Evolutionary conservation across 2,113 vertebrate genomes (phyloP), one percentile per base, ranked within the genome.

Genomic region (Erinaceus europaeus): DNA sequence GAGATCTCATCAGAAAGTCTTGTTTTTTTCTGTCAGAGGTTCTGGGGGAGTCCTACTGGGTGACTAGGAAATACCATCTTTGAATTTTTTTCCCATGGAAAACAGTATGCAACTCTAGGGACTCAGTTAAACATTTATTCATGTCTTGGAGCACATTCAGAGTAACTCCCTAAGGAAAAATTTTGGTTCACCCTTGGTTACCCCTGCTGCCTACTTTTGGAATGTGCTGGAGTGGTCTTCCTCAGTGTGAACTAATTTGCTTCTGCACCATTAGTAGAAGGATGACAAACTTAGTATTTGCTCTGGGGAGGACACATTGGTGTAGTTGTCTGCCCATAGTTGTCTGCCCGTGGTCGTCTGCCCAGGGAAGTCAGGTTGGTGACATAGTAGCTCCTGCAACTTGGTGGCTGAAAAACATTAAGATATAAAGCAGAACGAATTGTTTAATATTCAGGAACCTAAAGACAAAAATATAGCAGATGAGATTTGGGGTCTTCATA

Each of bases 61-160:
- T 74, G 77, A 94, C 72, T 36, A 53, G 64, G 73, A 81, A 93
- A 86, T 77, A 86, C 73, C 38, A 81, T 25, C 72, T 78, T 91
- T 77, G 77, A 93, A 68, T 76, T n/a, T 44, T 59, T n/a, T 87
- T 88, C 80, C 89, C 64, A 55, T 93, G 90, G 68, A 9, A 89
- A 93, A 53, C 62, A 84, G 68, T 90, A 55, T 53, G 64, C 68
- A 44, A 27, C 91, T 90, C 84, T 36, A 57, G 86, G 76, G 84
- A 88, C 57, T 86, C 90, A 88, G 86, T 84, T 62, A 84, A 90
- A 88, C 84, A 93, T 91, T 88, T 91, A 77, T 86, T 93, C 73
- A 94, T 91, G 89, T 36, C 46, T 68, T 84, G 69, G 81, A 89
- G 77, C 57, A 65, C 62, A 86, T 84, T 93, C 89, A 71, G 81